Conservation (phyloP, 2,113 vertebrate species). For the Podarcis cretensis region DNA sequence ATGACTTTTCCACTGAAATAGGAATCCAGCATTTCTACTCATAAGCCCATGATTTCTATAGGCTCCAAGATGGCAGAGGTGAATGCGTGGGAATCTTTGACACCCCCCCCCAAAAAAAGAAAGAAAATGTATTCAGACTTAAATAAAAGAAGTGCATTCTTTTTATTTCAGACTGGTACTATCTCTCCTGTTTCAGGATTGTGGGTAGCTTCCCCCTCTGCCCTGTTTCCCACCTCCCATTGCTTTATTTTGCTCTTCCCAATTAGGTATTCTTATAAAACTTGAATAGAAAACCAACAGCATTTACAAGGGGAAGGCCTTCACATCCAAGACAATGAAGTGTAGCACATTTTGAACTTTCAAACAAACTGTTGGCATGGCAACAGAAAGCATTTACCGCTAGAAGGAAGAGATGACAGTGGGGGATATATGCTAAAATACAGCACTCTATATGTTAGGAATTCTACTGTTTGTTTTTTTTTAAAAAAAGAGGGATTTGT, state of each 20-base stretch:
- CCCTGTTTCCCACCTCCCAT: not conserved
- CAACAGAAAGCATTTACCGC: constrained; percentile 56
- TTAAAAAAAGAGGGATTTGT: not conserved
- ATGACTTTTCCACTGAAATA: no score
- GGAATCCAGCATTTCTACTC: no score
- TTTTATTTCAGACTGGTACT: not conserved
- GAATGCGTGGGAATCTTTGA: no score
- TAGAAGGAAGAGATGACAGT: constrained; percentile 44
- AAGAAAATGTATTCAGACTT: no score
- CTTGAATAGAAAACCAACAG: constrained; percentile 28
- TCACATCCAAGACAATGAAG: constrained; percentile 35
- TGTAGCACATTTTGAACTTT: constrained; percentile 55
- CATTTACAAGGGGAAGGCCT: constrained; percentile 29
- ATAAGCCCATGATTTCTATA: no score
- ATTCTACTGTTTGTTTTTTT: constrained; percentile 35
- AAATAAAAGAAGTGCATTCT: not conserved
- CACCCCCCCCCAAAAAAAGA: no score
- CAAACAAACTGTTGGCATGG: constrained; percentile 58
- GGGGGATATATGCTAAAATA: constrained; percentile 2
- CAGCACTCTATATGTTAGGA: constrained; percentile 26
- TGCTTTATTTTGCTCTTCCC: constrained; percentile 1
- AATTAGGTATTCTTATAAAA: constrained; percentile 10
- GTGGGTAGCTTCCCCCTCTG: not conserved
- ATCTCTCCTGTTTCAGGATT: constrained; percentile 1
- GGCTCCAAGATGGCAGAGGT: no score